Evolutionary conservation across 2,888 invertebrate species (phyloP).

Genomic region (Phragmatobia fuliginosa): DNA sequence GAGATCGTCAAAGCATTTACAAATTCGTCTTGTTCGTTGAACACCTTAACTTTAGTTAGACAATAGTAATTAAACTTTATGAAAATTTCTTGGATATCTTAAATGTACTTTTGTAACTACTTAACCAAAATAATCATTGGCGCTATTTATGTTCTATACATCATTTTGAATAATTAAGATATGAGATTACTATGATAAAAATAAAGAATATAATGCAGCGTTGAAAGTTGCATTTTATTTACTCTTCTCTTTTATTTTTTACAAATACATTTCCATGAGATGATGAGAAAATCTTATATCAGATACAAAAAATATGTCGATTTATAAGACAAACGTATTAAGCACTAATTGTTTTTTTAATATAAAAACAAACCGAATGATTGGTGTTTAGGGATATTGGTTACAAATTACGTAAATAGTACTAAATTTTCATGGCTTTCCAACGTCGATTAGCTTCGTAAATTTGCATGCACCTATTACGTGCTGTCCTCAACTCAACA

Average conservation of each 20-base stretch:
- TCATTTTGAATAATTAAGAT: neutral
- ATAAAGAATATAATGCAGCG: too few species aligned
- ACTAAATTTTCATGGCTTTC: neutral
- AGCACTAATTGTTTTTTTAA: too few species aligned
- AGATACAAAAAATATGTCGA: too few species aligned
- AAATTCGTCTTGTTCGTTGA: neutral
- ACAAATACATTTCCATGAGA: too few species aligned
- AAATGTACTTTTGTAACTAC: neutral
- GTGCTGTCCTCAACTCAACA: constrained; percentile 15
- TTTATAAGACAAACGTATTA: too few species aligned
- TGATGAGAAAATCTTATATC: too few species aligned
- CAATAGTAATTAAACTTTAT: neutral
- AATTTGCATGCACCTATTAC: constrained; percentile 17
- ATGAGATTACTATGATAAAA: neutral
- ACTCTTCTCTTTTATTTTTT: too few species aligned
- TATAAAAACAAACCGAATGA: too few species aligned
- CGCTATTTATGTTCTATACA: neutral
- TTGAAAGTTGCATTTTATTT: too few species aligned
- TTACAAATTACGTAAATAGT: constrained; percentile 4
- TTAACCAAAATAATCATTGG: neutral
- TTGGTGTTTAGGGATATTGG: neutral
- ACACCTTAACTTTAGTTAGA: too few species aligned
- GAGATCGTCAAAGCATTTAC: neutral
- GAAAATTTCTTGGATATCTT: neutral
- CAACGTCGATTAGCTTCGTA: constrained; percentile 11